Conservation (phyloP, 2,888 invertebrate genomes). For the Leucozona laternaria region DNA sequence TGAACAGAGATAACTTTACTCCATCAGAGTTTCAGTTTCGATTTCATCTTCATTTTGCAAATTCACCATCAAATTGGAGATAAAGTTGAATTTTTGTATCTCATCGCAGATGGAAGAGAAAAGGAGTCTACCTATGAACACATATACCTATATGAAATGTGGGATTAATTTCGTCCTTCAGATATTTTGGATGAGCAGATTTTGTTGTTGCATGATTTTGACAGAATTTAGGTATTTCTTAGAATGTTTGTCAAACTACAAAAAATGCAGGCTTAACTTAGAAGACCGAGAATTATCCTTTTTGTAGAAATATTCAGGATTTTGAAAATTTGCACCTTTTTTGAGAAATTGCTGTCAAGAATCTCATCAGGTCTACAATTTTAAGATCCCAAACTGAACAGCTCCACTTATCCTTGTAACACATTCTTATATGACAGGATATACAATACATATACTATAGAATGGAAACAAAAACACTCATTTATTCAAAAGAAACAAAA, state of each 20-base stretch:
- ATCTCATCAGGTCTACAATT: not conserved
- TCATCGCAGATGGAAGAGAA: not conserved
- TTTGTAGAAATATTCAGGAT: not conserved
- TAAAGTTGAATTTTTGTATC: not conserved
- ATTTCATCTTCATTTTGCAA: conserved; percentile 68
- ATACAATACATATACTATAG: too few species aligned
- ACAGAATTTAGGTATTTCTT: not conserved
- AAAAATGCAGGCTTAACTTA: not conserved
- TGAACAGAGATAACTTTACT: conserved; percentile 69
- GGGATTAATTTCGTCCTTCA: conserved; percentile 70
- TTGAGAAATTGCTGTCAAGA: not conserved
- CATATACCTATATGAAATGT: conserved; percentile 49
- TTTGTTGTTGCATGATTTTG: conserved; percentile 6
- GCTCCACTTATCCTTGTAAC: not conserved
- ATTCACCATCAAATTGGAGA: conserved; percentile 57
- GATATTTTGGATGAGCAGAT: conserved; percentile 38
- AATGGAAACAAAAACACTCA: conserved; percentile 14
- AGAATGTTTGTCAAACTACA: not conserved
- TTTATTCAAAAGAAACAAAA: conserved; percentile 50
- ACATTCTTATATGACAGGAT: not conserved
- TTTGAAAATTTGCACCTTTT: not conserved
- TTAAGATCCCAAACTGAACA: not conserved
- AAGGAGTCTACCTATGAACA: not conserved
- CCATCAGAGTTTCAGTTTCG: conserved; percentile 59
- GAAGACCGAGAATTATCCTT: not conserved